phyloP scores from a whole-genome alignment of 1,140 invertebrate genomes.

The Drosophila punjabiensis region DNA sequence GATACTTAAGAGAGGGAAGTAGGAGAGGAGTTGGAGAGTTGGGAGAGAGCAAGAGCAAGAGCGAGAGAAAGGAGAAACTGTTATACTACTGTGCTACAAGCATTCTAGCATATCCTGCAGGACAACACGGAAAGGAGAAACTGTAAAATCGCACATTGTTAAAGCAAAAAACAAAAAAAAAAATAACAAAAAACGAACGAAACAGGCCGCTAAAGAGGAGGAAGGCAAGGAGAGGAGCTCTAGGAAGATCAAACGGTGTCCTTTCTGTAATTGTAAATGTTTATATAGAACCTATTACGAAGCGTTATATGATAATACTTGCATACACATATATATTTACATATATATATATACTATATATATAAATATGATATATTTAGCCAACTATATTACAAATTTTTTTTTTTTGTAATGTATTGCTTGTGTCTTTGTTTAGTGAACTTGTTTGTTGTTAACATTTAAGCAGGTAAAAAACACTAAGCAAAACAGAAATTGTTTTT shows the following conservation, averaged over 20 bases:
- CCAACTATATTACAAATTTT: conserved; percentile 48
- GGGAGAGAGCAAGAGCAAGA: conserved; percentile 11
- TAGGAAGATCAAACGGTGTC: conserved; percentile 35
- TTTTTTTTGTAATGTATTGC: conserved; percentile 43
- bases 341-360: conserved; percentile 45
- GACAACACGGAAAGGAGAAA: conserved; percentile 53
- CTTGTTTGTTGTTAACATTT: conserved; percentile 71
- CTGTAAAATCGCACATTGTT: conserved; percentile 75
- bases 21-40: conserved; percentile 3
- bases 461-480: conserved; percentile 60
- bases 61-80: conserved; percentile 47
- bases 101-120: conserved; percentile 65
- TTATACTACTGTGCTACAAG: conserved; percentile 76
- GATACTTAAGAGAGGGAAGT: conserved; percentile 31
- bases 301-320: conserved; percentile 73
- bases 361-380: conserved; percentile 57
- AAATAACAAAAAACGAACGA: conserved; percentile 10
- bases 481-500: conserved; percentile 37
- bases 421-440: conserved; percentile 55
- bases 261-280: conserved; percentile 79
- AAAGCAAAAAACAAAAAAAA: conserved; percentile 42
- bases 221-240: conserved; percentile 9
- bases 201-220: conserved; percentile 4
- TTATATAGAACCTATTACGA: conserved; percentile 73
- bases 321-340: conserved; percentile 53